Conservation (phyloP, 2,113 vertebrate species). For the Semnopithecus entellus region DNA sequence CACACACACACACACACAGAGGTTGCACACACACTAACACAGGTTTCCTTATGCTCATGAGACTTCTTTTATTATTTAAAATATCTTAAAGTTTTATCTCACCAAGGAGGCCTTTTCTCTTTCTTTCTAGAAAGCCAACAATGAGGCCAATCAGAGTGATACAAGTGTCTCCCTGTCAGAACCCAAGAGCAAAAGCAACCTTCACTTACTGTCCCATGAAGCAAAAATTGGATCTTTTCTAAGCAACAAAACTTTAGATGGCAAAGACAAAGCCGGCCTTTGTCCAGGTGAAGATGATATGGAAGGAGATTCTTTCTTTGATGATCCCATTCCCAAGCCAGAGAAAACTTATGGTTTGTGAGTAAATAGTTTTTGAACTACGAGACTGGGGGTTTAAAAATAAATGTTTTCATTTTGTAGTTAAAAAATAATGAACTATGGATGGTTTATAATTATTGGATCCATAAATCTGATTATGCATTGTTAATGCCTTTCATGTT, state of each 20-base stretch:
- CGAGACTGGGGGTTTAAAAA: background rate
- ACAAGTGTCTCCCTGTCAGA: constrained; percentile 79
- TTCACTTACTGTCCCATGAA: constrained; percentile 77
- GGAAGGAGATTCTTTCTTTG: constrained; percentile 96
- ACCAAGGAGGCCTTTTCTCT: background rate
- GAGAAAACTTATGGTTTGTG: constrained; percentile 92
- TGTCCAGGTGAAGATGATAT: constrained; percentile 83
- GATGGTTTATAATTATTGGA: background rate
- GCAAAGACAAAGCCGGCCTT: constrained; percentile 74
- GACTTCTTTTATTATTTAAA: background rate
- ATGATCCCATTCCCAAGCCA: constrained; percentile 93
- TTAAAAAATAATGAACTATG: background rate
- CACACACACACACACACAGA: too few relatives aligned
- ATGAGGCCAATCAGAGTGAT: constrained; percentile 81
- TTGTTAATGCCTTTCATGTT: background rate
- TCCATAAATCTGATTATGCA: background rate
- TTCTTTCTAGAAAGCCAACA: constrained; percentile 72
- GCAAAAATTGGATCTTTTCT: constrained; percentile 69
- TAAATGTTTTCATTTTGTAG: background rate
- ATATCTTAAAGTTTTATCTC: background rate
- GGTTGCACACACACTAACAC: too few relatives aligned
- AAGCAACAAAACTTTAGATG: constrained; percentile 60
- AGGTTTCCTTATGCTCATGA: accelerated
- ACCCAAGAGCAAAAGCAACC: constrained; percentile 78
- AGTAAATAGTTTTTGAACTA: constrained; percentile 50